Percentiles rank a stretch among this genome's conserved stretches.
These are phyloP conservation scores for Drosophila niveifrons DNA, from an alignment of 2,888 invertebrate species.

Conservation along the genomic window DNA sequence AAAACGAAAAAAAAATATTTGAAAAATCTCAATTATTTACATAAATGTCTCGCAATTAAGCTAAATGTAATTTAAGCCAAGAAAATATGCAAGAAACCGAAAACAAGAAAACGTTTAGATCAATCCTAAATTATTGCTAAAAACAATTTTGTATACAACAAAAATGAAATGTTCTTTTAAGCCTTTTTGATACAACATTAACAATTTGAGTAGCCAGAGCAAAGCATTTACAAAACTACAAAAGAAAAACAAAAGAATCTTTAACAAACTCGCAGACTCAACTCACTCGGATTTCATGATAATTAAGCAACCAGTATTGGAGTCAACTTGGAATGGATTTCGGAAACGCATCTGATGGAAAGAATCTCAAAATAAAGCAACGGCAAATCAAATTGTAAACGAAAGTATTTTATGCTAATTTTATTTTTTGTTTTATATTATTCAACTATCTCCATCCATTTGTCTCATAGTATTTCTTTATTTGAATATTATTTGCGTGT, in stretches of 20 bases:
- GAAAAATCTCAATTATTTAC: slow-evolving; percentile 81
- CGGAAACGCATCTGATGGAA: not conserved
- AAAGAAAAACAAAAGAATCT: slow-evolving; percentile 1
- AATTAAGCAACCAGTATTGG: not conserved
- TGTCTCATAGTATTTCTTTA: slow-evolving; percentile 22
- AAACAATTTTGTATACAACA: slow-evolving; percentile 52
- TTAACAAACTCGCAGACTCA: slow-evolving; percentile 4
- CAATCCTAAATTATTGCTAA: slow-evolving; percentile 58
- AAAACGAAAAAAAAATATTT: slow-evolving; percentile 53
- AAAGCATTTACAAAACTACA: slow-evolving; percentile 62
- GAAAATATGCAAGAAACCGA: slow-evolving; percentile 54
- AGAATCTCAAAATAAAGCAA: slow-evolving; percentile 26
- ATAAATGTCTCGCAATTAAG: slow-evolving; percentile 81
- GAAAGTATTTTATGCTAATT: slow-evolving; percentile 63
- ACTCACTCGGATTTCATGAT: not conserved
- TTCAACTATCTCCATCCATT: slow-evolving; percentile 62
- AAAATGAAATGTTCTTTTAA: slow-evolving; percentile 31
- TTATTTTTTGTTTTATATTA: slow-evolving; percentile 18
- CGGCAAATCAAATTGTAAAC: slow-evolving; percentile 47
- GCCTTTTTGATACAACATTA: slow-evolving; percentile 48
- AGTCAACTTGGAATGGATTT: not conserved
- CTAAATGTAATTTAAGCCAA: slow-evolving; percentile 70
- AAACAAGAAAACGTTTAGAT: slow-evolving; percentile 57
- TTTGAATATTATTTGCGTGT: slow-evolving; percentile 5
- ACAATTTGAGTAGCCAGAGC: slow-evolving; percentile 62